Evolutionary conservation across 2,797 vertebrate species (phyloP).

Genomic region (Zonotrichia albicollis): DNA sequence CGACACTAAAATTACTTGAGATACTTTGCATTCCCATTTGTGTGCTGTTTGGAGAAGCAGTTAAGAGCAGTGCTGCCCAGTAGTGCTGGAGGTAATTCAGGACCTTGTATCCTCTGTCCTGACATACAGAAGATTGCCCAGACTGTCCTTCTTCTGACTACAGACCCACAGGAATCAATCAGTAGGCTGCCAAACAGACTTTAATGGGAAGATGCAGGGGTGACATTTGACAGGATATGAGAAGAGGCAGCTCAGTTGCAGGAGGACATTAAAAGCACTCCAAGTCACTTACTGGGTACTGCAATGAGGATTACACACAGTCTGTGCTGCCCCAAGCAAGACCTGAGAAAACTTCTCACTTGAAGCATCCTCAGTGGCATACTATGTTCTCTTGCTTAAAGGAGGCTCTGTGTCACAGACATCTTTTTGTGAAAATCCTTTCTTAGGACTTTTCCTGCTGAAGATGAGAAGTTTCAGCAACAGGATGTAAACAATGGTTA

Average conservation of each 20-base stretch:
- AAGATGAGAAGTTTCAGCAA: no score
- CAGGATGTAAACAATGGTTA: no score
- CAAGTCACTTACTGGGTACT: not conserved
- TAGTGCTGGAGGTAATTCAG: not conserved
- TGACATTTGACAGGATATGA: not conserved
- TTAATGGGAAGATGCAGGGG: not conserved
- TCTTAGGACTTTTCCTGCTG: no score
- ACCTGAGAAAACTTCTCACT: not conserved
- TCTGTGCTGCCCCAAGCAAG: not conserved
- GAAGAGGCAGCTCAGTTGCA: not conserved
- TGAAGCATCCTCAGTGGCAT: not conserved
- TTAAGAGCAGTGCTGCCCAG: not conserved
- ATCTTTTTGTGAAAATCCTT: no score
- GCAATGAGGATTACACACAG: not conserved
- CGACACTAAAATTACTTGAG: not conserved
- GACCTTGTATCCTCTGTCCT: not conserved
- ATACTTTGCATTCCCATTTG: not conserved
- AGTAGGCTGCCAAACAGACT: not conserved
- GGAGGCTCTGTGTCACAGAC: not conserved
- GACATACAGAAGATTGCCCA: not conserved
- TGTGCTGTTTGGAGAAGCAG: not conserved
- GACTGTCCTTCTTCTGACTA: not conserved
- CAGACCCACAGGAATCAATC: not conserved
- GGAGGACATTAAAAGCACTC: not conserved
- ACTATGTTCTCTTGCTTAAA: not conserved